phyloP scores from a whole-genome alignment of 2,113 vertebrate genomes.

The Crotalus tigris region DNA sequence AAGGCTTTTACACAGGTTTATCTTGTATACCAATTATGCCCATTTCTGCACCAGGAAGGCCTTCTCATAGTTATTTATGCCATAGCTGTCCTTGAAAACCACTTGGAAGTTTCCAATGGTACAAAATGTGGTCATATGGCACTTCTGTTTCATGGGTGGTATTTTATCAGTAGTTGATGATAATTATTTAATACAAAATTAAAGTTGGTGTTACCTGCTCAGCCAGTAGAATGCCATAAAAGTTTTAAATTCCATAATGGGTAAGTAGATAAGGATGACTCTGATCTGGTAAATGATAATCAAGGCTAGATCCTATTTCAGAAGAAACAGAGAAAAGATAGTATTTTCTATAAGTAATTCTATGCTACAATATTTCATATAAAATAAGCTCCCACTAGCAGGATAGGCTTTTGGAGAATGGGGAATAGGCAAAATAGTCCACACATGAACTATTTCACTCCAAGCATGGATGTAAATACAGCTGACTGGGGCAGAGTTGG shows the following conservation, averaged over 20 bases:
- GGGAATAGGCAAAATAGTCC: neutral
- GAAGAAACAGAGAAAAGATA: neutral
- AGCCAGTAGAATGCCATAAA: slow-evolving; percentile 62
- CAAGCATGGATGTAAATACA: neutral
- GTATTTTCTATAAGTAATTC: neutral
- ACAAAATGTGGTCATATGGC: neutral
- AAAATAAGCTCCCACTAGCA: neutral
- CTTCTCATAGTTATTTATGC: neutral
- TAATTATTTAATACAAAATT: neutral
- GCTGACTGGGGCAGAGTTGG: neutral
- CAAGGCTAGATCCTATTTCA: slow-evolving; percentile 44
- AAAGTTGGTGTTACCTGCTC: slow-evolving; percentile 51
- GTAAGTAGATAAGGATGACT: slow-evolving; percentile 51
- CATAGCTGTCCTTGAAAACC: neutral
- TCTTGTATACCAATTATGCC: neutral
- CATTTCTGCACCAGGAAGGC: neutral
- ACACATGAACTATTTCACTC: neutral
- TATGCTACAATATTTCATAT: neutral
- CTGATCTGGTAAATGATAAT: slow-evolving; percentile 42
- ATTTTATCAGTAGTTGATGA: neutral
- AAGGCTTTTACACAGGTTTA: neutral
- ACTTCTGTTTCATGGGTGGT: neutral
- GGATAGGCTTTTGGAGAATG: neutral
- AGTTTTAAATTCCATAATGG: slow-evolving; percentile 58
- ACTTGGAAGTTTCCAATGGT: neutral